Evolutionary conservation across 2,113 vertebrate genomes (phyloP).

Genomic region (Misgurnus anguillicaudatus): DNA sequence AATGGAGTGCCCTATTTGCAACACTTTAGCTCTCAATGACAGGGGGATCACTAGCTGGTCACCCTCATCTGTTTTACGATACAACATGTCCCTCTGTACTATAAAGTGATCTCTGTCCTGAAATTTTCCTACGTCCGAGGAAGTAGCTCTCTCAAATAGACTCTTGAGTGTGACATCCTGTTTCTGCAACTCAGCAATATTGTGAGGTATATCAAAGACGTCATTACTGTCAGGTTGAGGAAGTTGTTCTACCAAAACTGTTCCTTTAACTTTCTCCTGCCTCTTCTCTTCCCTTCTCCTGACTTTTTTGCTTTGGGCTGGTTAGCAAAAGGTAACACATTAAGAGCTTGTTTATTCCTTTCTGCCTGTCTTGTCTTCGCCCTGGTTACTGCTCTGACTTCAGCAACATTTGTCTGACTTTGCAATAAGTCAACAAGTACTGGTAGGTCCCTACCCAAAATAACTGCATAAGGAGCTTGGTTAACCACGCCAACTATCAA

Average conservation of each 20-base stretch:
- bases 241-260: background rate
- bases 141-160: background rate
- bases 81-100: background rate
- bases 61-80: background rate
- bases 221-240: background rate
- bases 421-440: background rate
- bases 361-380: background rate
- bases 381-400: background rate
- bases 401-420: background rate
- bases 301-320: background rate
- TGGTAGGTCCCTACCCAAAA: background rate
- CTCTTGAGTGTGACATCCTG: conserved; percentile 1
- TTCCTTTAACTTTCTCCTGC: background rate
- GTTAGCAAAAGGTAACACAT: background rate
- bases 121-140: background rate
- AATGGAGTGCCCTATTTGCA: conserved; percentile 21
- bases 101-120: background rate
- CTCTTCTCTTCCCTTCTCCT: background rate
- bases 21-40: background rate
- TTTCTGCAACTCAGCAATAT: background rate
- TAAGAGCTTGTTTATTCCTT: background rate
- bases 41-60: conserved; percentile 11
- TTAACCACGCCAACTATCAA: background rate
- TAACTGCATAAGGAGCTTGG: background rate
- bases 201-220: background rate